Conservation (phyloP, 2,888 invertebrate genomes). For the Lasius platythorax region DNA sequence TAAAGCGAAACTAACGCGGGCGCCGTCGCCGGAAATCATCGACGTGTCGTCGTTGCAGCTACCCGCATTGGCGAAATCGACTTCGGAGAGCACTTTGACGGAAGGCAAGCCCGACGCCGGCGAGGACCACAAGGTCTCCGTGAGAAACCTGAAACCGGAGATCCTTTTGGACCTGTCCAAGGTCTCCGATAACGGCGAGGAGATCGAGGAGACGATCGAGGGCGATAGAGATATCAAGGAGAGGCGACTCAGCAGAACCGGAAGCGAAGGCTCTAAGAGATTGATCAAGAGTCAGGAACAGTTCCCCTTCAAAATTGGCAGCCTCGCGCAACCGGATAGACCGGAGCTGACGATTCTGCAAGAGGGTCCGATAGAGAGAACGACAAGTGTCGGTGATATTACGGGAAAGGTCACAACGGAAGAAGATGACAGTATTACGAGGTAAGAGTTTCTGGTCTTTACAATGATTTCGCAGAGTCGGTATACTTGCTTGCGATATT, state of each 20-base stretch:
- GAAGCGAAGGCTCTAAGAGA: conserved; percentile 74
- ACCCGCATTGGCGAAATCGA: conserved; percentile 74
- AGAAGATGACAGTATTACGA: not conserved
- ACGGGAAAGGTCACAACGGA: not conserved
- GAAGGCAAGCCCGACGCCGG: conserved; percentile 36
- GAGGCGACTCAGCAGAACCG: conserved; percentile 69
- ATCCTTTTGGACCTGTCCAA: conserved; percentile 85
- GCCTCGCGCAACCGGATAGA: conserved; percentile 68
- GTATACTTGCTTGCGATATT: not conserved
- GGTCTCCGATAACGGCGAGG: conserved; percentile 85
- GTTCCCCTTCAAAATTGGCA: conserved; percentile 60
- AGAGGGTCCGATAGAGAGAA: conserved; percentile 44
- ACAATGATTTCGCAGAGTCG: not conserved
- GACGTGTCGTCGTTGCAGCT: conserved; percentile 63
- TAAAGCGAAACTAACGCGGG: conserved; percentile 40
- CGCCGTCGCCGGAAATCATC: conserved; percentile 64
- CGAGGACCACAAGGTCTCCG: conserved; percentile 78
- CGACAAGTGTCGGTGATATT: conserved; percentile 9
- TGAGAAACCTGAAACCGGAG: conserved; percentile 85
- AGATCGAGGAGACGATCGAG: conserved; percentile 80
- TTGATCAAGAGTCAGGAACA: conserved; percentile 43
- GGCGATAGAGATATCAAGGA: conserved; percentile 59
- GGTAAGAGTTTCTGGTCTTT: conserved; percentile 1
- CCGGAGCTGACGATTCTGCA: conserved; percentile 66
- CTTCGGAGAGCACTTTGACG: conserved; percentile 77